phyloP scores from a whole-genome alignment of 2,888 invertebrate species.

The Minunthozetes semirufus region DNA sequence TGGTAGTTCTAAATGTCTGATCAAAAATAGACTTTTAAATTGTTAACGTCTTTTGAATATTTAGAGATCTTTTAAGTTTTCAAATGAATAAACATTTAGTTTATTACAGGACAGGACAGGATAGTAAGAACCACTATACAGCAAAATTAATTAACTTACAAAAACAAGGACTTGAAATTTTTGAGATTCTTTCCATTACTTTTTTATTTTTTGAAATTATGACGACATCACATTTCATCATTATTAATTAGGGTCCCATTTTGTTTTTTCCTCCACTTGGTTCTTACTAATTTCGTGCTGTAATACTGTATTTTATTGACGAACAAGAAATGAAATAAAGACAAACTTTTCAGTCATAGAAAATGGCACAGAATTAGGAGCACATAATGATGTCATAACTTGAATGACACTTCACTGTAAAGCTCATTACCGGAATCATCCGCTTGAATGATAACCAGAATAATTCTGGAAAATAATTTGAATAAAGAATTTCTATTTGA shows the following conservation, averaged over 20 bases:
- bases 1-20: neutral
- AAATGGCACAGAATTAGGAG: neutral
- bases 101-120: no score
- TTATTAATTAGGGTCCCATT: no score
- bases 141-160: no score
- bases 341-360: neutral
- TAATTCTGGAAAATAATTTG: neutral
- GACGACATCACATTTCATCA: no score
- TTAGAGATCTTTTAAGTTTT: neutral
- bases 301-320: no score
- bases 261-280: no score
- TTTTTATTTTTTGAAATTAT: no score
- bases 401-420: constrained; percentile 11
- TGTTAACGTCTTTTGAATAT: neutral
- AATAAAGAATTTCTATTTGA: neutral
- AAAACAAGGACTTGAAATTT: no score
- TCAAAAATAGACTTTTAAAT: neutral
- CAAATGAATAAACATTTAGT: neutral
- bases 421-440: constrained; percentile 3
- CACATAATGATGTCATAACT: neutral
- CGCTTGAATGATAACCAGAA: neutral
- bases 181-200: no score
- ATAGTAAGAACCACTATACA: no score
- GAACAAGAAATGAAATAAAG: no score
- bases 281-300: no score